Evolutionary conservation across 2,888 invertebrate genomes (phyloP).

Genomic region (Ectemnius cavifrons): DNA sequence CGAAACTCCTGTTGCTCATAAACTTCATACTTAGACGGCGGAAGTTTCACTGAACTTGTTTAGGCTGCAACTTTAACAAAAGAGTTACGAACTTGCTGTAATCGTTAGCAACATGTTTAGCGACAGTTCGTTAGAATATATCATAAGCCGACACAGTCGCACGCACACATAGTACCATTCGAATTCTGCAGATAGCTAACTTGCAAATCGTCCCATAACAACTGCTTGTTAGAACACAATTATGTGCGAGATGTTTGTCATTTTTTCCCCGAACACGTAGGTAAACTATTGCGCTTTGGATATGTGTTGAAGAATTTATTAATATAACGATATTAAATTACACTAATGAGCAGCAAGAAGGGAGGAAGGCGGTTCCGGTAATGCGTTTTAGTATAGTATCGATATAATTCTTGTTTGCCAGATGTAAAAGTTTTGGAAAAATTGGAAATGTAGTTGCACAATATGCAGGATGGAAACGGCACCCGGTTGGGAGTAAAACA

Average conservation of each 20-base stretch:
- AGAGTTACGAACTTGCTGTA: no score
- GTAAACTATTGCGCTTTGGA: conserved; percentile 29
- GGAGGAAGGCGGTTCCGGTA: conserved; percentile 35
- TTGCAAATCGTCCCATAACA: conserved; percentile 11
- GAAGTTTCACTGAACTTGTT: no score
- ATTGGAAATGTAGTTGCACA: conserved; percentile 47
- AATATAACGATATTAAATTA: conserved; percentile 62
- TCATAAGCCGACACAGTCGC: no score
- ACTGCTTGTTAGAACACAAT: conserved; percentile 17
- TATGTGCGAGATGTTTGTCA: conserved; percentile 16
- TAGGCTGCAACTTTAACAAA: no score
- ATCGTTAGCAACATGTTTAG: no score
- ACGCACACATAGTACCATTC: no score
- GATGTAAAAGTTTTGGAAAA: conserved; percentile 35
- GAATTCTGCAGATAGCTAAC: no score
- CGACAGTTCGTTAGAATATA: no score
- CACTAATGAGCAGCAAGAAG: conserved; percentile 58
- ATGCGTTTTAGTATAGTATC: conserved; percentile 34
- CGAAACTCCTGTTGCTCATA: conserved; percentile 14
- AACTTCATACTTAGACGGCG: no score
- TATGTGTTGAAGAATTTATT: conserved; percentile 61
- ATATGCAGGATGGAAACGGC: conserved; percentile 48
- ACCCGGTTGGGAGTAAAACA: conserved; percentile 43
- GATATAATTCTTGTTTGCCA: conserved; percentile 37
- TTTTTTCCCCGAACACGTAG: conserved; percentile 8